phyloP scores from a whole-genome alignment of 2,797 vertebrate genomes.

The Phaenicophaeus curvirostris region DNA sequence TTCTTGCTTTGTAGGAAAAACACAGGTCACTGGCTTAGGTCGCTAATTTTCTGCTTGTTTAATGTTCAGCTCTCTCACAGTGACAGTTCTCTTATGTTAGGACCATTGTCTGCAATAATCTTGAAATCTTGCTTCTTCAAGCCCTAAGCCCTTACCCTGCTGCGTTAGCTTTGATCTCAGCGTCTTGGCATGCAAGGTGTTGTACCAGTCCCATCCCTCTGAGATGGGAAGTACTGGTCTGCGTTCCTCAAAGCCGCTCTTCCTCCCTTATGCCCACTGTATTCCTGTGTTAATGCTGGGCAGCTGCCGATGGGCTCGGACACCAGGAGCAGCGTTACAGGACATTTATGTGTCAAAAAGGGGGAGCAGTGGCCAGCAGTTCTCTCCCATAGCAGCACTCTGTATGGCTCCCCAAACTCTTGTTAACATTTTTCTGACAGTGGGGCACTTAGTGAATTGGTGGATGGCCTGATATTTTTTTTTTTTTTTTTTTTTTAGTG shows the following conservation, averaged over 20 bases:
- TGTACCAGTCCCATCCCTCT: rapidly evolving
- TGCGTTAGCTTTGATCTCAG: background rate
- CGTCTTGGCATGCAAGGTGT: background rate
- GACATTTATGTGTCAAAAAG: background rate
- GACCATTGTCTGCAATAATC: background rate
- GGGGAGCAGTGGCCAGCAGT: background rate
- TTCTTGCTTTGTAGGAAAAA: background rate
- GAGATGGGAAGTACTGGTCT: background rate
- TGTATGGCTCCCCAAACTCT: background rate
- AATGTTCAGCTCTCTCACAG: background rate
- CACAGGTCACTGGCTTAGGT: background rate
- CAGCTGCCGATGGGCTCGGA: background rate
- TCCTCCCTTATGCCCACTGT: background rate
- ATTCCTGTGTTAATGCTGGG: background rate
- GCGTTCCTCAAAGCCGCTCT: background rate
- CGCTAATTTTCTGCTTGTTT: background rate
- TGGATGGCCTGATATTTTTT: background rate
- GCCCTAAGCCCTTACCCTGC: background rate
- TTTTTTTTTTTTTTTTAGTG: background rate
- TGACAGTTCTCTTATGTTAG: background rate
- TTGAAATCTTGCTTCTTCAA: background rate
- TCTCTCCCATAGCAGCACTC: background rate
- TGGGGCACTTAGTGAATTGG: background rate
- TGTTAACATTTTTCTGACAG: background rate
- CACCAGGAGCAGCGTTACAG: background rate